Conservation (phyloP, 2,888 invertebrate species). For the Diarsia rubi region DNA sequence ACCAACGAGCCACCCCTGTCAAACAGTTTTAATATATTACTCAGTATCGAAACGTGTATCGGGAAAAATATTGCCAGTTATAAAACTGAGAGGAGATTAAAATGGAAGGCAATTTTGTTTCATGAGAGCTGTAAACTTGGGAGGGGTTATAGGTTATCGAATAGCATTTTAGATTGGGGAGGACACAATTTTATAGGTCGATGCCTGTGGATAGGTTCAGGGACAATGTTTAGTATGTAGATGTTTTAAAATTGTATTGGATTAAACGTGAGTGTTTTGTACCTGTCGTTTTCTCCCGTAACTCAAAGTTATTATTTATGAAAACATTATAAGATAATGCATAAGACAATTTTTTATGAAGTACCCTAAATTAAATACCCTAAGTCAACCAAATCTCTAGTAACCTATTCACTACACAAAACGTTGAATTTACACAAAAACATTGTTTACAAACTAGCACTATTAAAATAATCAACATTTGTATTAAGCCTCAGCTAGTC, state of each 20-base stretch:
- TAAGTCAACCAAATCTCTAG: background rate
- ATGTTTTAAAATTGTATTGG: constrained; percentile 10
- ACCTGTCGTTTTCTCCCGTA: background rate
- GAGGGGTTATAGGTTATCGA: constrained; percentile 37
- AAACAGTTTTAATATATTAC: constrained; percentile 67
- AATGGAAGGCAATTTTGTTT: constrained; percentile 51
- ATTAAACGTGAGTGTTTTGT: background rate
- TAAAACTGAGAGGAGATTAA: constrained; percentile 43
- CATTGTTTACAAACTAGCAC: constrained; percentile 22
- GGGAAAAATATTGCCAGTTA: constrained; percentile 44
- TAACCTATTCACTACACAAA: background rate
- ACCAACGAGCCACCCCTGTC: constrained; percentile 77
- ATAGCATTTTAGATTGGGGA: constrained; percentile 33
- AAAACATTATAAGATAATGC: no score
- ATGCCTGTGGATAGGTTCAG: background rate
- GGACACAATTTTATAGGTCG: constrained; percentile 9
- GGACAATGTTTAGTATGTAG: background rate
- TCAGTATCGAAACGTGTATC: constrained; percentile 50
- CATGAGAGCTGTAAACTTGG: constrained; percentile 35
- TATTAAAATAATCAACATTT: constrained; percentile 31
- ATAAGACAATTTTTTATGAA: no score
- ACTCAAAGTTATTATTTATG: no score
- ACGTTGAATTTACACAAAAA: constrained; percentile 4
- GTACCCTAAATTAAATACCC: background rate
- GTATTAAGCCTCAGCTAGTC: background rate